phyloP scores from a whole-genome alignment of 2,113 vertebrate species.

The Eonycteris spelaea region DNA sequence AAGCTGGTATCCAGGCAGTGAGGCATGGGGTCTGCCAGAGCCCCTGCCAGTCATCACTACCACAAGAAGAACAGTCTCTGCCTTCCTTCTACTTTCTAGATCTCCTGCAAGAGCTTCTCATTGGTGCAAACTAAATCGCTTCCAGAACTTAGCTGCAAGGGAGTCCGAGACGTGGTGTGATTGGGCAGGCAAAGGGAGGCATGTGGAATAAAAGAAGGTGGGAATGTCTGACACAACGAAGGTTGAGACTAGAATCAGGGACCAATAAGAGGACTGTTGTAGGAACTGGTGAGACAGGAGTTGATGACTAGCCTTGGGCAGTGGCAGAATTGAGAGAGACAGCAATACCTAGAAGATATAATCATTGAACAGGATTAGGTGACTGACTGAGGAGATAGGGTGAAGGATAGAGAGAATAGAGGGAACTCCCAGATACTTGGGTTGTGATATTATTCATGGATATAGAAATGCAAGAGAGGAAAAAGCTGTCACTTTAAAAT shows the following conservation, averaged over 20 bases:
- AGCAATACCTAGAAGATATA: not conserved
- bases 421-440: not conserved
- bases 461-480: not conserved
- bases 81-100: not conserved
- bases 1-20: not conserved
- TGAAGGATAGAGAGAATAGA: not conserved
- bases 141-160: not conserved
- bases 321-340: not conserved
- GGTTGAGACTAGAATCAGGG: not conserved
- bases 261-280: not conserved
- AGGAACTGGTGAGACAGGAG: not conserved
- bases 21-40: not conserved
- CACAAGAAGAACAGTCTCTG: not conserved
- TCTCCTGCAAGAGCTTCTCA: not conserved
- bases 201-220: not conserved
- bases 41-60: not conserved
- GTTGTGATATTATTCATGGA: not conserved
- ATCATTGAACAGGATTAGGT: not conserved
- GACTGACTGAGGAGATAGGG: not conserved
- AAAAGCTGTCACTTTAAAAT: not conserved
- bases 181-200: not conserved
- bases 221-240: not conserved
- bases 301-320: not conserved
- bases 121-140: not conserved
- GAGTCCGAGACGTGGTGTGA: not conserved